phyloP scores from a whole-genome alignment of 2,113 vertebrate genomes.

The Catharus fuscescens region DNA sequence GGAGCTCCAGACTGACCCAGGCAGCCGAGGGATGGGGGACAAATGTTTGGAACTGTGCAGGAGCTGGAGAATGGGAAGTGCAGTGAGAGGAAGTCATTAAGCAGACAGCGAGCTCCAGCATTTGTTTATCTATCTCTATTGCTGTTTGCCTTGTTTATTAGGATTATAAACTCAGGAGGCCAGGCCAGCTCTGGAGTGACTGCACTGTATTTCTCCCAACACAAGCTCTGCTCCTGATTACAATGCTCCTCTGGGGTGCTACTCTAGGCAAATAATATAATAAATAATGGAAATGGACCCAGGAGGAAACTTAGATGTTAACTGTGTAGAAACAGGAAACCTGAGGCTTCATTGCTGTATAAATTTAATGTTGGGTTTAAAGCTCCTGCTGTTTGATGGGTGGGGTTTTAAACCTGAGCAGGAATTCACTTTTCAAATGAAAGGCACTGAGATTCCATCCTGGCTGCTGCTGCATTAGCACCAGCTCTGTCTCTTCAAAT shows the following conservation, averaged over 20 bases:
- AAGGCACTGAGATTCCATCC: slow-evolving; percentile 36
- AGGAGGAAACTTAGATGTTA: slow-evolving; percentile 46
- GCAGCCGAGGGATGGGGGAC: not conserved
- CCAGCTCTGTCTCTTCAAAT: slow-evolving; percentile 60
- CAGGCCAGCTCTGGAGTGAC: not conserved
- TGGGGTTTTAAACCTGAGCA: slow-evolving; percentile 53
- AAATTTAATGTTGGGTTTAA: slow-evolving; percentile 60
- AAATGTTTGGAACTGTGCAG: not conserved
- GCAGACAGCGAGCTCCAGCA: slow-evolving; percentile 5
- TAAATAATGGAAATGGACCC: slow-evolving; percentile 61
- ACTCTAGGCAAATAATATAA: slow-evolving; percentile 62
- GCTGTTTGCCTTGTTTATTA: slow-evolving; percentile 60
- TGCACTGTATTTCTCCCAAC: slow-evolving; percentile 38
- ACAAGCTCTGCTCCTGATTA: slow-evolving; percentile 45
- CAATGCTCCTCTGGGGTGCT: slow-evolving; percentile 51
- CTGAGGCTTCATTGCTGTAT: slow-evolving; percentile 42
- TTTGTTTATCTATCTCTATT: slow-evolving; percentile 59
- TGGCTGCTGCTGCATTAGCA: slow-evolving; percentile 31
- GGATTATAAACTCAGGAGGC: slow-evolving; percentile 66
- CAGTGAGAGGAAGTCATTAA: slow-evolving; percentile 22
- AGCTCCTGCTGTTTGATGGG: slow-evolving; percentile 39
- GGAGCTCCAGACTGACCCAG: not conserved
- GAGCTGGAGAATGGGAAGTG: not conserved
- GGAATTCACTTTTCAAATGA: slow-evolving; percentile 28
- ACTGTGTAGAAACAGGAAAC: slow-evolving; percentile 54